Evolutionary conservation across 2,888 invertebrate genomes (phyloP).

Genomic region (Pachliopta kotzebuea): DNA sequence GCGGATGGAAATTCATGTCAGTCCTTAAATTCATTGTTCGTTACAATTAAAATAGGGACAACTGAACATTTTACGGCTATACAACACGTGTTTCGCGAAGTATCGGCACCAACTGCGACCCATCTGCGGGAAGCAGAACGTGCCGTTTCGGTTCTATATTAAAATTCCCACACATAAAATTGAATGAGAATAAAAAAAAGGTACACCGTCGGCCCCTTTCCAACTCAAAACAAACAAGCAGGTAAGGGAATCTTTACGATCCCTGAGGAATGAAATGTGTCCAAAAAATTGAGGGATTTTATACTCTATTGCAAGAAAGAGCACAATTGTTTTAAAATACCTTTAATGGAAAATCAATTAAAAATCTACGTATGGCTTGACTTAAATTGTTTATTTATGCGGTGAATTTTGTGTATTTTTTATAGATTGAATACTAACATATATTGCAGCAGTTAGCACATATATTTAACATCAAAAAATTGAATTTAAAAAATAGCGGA

Average conservation of each 20-base stretch:
- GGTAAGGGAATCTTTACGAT: conserved; percentile 77
- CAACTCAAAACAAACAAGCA: conserved; percentile 76
- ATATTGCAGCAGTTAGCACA: background rate
- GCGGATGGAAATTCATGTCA: conserved; percentile 23
- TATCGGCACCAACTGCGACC: conserved; percentile 63
- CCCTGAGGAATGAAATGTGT: conserved; percentile 68
- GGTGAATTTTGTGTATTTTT: background rate
- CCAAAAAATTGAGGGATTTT: conserved; percentile 60
- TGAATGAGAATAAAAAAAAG: conserved; percentile 72
- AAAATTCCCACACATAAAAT: conserved; percentile 79
- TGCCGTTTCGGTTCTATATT: conserved; percentile 72
- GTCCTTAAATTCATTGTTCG: conserved; percentile 29
- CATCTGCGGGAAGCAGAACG: conserved; percentile 74
- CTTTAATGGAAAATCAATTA: background rate
- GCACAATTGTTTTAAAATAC: background rate
- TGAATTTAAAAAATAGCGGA: too few species aligned
- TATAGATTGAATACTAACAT: background rate
- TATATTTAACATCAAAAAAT: background rate
- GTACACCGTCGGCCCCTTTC: conserved; percentile 66
- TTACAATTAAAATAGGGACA: conserved; percentile 37
- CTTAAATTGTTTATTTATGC: background rate
- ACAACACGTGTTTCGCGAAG: conserved; percentile 68
- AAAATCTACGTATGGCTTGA: background rate
- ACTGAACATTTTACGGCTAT: conserved; percentile 50
- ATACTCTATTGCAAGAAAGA: conserved; percentile 56